phyloP scores from a whole-genome alignment of 2,113 vertebrate species.

The Psilopogon haemacephalus region DNA sequence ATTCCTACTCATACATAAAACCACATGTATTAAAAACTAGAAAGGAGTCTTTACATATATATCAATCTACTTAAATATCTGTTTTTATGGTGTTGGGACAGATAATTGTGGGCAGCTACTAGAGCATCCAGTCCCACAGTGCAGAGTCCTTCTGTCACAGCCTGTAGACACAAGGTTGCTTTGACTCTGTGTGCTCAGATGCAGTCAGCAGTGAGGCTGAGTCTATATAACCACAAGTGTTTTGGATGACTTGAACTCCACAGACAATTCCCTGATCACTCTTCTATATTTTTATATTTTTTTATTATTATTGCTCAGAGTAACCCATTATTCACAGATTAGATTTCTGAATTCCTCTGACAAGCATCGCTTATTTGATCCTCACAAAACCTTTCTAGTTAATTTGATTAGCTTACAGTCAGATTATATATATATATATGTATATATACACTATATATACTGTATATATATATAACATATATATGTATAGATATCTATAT shows the following conservation, averaged over 20 bases:
- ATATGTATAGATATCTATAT: no score
- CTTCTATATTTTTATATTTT: neutral
- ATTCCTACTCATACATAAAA: neutral
- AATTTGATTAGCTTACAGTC: neutral
- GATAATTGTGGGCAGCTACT: neutral
- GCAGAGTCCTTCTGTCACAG: neutral
- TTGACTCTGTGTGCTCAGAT: accelerated
- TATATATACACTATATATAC: no score
- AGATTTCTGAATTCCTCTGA: neutral
- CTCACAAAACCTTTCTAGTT: neutral
- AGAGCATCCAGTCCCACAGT: neutral
- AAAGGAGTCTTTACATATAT: neutral
- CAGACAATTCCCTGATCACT: neutral
- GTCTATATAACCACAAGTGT: neutral
- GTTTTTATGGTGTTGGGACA: accelerated
- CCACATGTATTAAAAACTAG: neutral
- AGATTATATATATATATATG: no score
- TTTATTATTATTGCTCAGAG: neutral
- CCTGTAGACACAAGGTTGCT: neutral
- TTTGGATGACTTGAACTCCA: neutral
- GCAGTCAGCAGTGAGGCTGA: neutral
- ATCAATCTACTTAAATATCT: no score
- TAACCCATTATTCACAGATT: neutral
- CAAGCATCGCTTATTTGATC: neutral
- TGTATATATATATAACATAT: no score